A percentile compares a stretch with the other conserved stretches of the same genome.
These are phyloP conservation scores for Poeciliopsis presidionis DNA, from an alignment of 2,797 vertebrate genomes.

Conservation along the genomic window DNA sequence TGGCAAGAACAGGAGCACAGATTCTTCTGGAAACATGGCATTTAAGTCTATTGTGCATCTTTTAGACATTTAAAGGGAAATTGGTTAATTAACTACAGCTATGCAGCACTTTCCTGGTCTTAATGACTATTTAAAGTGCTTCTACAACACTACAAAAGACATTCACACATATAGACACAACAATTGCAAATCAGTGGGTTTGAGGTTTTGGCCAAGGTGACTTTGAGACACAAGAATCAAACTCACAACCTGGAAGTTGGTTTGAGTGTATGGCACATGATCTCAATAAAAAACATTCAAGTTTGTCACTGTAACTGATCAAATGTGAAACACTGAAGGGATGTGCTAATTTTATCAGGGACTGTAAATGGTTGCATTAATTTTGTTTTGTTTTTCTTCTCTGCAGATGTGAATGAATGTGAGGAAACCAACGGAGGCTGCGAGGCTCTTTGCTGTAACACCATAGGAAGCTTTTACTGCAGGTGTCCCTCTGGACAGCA, in stretches of 20 bases:
- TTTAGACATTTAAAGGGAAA: conserved; percentile 24
- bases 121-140: neutral
- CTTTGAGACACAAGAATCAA: neutral
- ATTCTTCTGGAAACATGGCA: conserved; percentile 18
- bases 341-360: neutral
- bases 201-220: too few species aligned
- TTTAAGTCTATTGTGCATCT: conserved; percentile 25
- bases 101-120: neutral
- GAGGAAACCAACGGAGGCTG: conserved; percentile 82
- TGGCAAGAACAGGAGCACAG: conserved; percentile 18
- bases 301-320: neutral
- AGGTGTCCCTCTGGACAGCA: conserved; percentile 77
- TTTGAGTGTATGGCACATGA: neutral
- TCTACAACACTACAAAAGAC: neutral
- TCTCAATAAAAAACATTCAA: neutral
- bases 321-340: neutral
- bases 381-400: conserved; percentile 11
- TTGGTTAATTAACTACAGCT: neutral
- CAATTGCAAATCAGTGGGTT: too few species aligned
- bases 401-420: conserved; percentile 85
- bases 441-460: conserved; percentile 84
- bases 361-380: conserved; percentile 1
- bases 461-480: conserved; percentile 90
- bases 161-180: neutral
- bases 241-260: neutral